A percentile compares a stretch with the other conserved stretches of the same genome.
These are phyloP conservation scores for Hedychridium roseum DNA, from an alignment of 2,888 invertebrate species.

Conservation along the genomic window DNA sequence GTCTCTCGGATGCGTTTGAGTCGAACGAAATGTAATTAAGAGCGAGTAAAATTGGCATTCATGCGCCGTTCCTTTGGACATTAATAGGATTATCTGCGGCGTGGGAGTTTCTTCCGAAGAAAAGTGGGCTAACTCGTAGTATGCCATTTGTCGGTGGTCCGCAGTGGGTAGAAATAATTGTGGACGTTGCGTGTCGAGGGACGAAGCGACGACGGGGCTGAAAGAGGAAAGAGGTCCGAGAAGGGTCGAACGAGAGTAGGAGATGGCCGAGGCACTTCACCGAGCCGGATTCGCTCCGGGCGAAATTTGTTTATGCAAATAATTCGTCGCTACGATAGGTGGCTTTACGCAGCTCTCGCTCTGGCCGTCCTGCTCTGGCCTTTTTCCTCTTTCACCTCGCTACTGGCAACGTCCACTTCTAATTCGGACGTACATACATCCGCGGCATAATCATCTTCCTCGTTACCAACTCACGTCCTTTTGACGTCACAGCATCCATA, in stretches of 20 bases:
- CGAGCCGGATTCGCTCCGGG: constrained; percentile 41
- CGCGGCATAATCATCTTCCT: constrained; percentile 26
- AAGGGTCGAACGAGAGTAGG: constrained; percentile 28
- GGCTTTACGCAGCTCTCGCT: constrained; percentile 32
- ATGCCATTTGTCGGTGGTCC: no score
- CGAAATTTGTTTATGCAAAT: constrained; percentile 56
- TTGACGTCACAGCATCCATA: no score
- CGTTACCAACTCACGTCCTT: no score
- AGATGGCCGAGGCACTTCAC: constrained; percentile 33
- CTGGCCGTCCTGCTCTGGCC: no score
- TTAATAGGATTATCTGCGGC: no score
- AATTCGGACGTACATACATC: constrained; percentile 27
- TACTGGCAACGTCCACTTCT: constrained; percentile 25
- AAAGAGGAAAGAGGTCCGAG: constrained; percentile 11
- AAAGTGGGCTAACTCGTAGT: no score
- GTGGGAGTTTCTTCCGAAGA: no score
- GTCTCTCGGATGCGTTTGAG: no score
- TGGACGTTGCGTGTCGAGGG: no score
- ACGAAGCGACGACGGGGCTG: constrained; percentile 11
- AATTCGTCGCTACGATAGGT: constrained; percentile 45
- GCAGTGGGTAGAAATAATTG: constrained; percentile 34
- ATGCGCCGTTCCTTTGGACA: no score
- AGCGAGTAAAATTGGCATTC: no score
- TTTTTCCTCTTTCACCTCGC: constrained; percentile 23
- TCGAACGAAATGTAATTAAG: no score